These are phyloP conservation scores for Dimorphilus gyrociliatus DNA, from an alignment of 2,888 invertebrate genomes.

Conservation along the genomic window DNA sequence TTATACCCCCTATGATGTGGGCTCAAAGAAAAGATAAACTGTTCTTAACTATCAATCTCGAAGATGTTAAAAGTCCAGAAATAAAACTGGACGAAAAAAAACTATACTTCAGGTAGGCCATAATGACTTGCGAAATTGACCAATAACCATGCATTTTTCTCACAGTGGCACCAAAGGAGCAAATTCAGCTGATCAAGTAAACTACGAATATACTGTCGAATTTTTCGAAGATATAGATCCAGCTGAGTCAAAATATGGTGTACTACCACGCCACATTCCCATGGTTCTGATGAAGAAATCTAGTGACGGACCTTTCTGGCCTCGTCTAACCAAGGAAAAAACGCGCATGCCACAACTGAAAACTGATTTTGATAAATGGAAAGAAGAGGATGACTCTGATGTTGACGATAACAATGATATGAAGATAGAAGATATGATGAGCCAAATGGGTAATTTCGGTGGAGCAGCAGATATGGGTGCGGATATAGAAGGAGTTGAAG, in stretches of 20 bases:
- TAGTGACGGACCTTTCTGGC: slow-evolving; percentile 68
- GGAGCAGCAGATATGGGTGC: slow-evolving; percentile 30
- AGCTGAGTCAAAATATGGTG: slow-evolving; percentile 41
- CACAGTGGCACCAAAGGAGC: slow-evolving; percentile 58
- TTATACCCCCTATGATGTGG: slow-evolving; percentile 75
- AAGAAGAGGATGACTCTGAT: slow-evolving; percentile 83
- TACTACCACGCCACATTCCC: slow-evolving; percentile 42
- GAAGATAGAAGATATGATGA: slow-evolving; percentile 44
- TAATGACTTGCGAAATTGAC: slow-evolving; percentile 3
- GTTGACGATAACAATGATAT: slow-evolving; percentile 44
- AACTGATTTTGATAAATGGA: slow-evolving; percentile 94
- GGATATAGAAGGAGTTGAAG: too few species aligned
- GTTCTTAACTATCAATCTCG: slow-evolving; percentile 74
- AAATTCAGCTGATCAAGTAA: slow-evolving; percentile 62
- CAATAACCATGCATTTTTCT: slow-evolving; percentile 6
- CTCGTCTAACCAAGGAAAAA: slow-evolving; percentile 64
- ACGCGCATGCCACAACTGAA: slow-evolving; percentile 77
- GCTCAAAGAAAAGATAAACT: slow-evolving; percentile 69
- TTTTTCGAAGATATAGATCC: slow-evolving; percentile 60
- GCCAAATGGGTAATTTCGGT: slow-evolving; percentile 50
- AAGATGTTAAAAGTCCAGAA: slow-evolving; percentile 66
- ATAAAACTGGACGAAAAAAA: slow-evolving; percentile 50
- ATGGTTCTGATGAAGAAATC: slow-evolving; percentile 45
- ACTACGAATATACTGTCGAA: slow-evolving; percentile 70
- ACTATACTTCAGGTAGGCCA: slow-evolving; percentile 54